phyloP scores from a whole-genome alignment of 2,888 invertebrate genomes.

The Drosophila austrosaltans region DNA sequence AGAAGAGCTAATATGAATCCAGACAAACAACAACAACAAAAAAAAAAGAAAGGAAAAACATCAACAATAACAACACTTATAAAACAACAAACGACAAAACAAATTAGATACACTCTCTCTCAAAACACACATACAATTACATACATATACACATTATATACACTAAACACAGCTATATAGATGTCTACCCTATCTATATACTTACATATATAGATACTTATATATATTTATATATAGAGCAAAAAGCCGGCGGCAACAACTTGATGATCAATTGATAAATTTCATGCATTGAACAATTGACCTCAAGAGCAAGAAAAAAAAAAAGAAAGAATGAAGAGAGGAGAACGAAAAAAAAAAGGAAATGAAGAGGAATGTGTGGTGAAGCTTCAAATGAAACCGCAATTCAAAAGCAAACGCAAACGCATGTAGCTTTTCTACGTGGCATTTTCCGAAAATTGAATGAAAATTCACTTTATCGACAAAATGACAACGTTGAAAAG shows the following conservation, averaged over 20 bases:
- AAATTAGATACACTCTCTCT: conserved; percentile 34
- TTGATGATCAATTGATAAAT: conserved; percentile 21
- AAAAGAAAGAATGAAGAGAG: conserved; percentile 29
- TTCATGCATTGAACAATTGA: conserved; percentile 16
- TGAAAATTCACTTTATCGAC: conserved; percentile 36
- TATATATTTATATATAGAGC: conserved; percentile 2
- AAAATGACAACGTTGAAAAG: conserved; percentile 72
- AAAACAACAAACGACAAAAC: conserved; percentile 23
- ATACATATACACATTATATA: not conserved
- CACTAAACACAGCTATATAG: conserved; percentile 4
- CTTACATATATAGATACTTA: conserved; percentile 9
- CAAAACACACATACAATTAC: not conserved
- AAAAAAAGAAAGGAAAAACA: not conserved
- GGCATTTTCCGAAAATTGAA: conserved; percentile 59
- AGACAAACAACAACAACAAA: conserved; percentile 19
- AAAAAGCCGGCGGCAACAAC: conserved; percentile 13
- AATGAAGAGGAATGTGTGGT: not conserved
- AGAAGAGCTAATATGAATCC: too few relatives aligned
- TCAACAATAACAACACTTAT: conserved; percentile 27
- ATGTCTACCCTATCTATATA: conserved; percentile 9
- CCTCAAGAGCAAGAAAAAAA: conserved; percentile 19
- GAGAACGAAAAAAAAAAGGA: conserved; percentile 10
- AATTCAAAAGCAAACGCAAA: conserved; percentile 53
- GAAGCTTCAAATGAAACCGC: not conserved
- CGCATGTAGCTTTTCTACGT: conserved; percentile 76